Conservation (phyloP, 2,888 invertebrate species). For the Tupiocoris notatus region DNA sequence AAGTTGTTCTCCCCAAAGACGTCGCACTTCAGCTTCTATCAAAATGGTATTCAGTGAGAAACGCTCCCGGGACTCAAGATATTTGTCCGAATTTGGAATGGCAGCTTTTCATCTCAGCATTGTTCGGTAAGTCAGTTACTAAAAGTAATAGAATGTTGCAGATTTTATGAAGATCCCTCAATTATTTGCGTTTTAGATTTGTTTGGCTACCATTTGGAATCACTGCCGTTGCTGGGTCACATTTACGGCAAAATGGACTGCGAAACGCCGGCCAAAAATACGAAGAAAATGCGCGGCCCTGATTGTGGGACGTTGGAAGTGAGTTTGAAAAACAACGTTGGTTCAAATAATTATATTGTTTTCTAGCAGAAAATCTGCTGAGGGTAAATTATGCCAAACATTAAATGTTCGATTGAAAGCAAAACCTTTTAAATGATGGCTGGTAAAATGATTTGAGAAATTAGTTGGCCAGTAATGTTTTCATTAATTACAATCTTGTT, state of each 20-base stretch:
- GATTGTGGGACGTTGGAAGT: slow-evolving; percentile 70
- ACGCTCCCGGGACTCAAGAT: slow-evolving; percentile 81
- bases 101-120: slow-evolving; percentile 67
- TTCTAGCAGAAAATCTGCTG: too few relatives aligned
- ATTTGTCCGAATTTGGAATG: slow-evolving; percentile 75
- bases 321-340: too few relatives aligned
- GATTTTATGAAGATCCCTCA: too few relatives aligned
- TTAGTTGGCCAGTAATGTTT: neutral
- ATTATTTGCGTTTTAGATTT: slow-evolving; percentile 62
- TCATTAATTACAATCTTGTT: neutral
- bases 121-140: slow-evolving; percentile 60
- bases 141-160: too few relatives aligned
- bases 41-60: slow-evolving; percentile 84
- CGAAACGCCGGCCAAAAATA: slow-evolving; percentile 58
- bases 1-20: slow-evolving; percentile 72
- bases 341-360: too few relatives aligned
- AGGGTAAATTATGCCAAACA: too few relatives aligned
- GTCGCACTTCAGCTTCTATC: slow-evolving; percentile 71
- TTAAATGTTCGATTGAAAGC: too few relatives aligned
- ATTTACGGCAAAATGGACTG: slow-evolving; percentile 53
- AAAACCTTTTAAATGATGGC: too few relatives aligned
- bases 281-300: slow-evolving; percentile 77
- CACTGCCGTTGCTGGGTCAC: slow-evolving; percentile 56
- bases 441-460: too few relatives aligned
- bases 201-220: slow-evolving; percentile 71